Base-by-base conservation (phyloP, 2,888 invertebrate genomes). In the Folsomia manolachei region DNA sequence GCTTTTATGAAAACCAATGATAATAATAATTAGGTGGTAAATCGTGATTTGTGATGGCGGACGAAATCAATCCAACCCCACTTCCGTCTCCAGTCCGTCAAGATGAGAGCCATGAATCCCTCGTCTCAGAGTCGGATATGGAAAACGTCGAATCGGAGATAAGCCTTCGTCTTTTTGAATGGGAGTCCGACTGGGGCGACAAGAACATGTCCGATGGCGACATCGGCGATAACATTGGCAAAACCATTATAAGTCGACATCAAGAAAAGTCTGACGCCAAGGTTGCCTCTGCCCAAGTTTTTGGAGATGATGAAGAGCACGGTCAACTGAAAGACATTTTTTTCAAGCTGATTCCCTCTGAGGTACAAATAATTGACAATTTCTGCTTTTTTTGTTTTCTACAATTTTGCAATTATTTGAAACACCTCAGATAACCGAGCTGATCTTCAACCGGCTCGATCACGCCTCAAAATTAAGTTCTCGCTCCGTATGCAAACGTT, bases 361-460 rank as follows among this genome's bases (percentile, higher is more conserved):
- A 56, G 51, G 51, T 51, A 11, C 18, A 11, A 51, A 51, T 11
- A 51, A 51, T 9, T 51, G 9, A 51, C 14, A 25, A 11, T 18
- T 24, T 18, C 14, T 11, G 25, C 21, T n/a, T n/a, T n/a, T n/a
- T n/a, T n/a, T 25, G 18, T 63, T 18, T 23, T 24, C 11, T 4
- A 21, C 25, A 11, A 63, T 63, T 23, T 2, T 63, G 7, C n/a
- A 27, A 27, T 64, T 4, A n/a, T n/a, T n/a, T n/a, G n/a, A n/a
- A 11, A 53, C 1, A 27, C 62, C 62, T 2, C 26, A 71, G 71
- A 61, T 63, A 11, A 63, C 64, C 18, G 27, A 39, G 1, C 60
- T 39, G 11, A 9, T 72, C 4, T 53, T 72, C 24, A 61, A 19
- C 21, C 56, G 61, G 1, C 69, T 72, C 0, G 71, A 71, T 27